Percentiles rank a stretch among this genome's conserved stretches.
phyloP scores from a whole-genome alignment of 2,797 vertebrate genomes.

The Malurus splendens region DNA sequence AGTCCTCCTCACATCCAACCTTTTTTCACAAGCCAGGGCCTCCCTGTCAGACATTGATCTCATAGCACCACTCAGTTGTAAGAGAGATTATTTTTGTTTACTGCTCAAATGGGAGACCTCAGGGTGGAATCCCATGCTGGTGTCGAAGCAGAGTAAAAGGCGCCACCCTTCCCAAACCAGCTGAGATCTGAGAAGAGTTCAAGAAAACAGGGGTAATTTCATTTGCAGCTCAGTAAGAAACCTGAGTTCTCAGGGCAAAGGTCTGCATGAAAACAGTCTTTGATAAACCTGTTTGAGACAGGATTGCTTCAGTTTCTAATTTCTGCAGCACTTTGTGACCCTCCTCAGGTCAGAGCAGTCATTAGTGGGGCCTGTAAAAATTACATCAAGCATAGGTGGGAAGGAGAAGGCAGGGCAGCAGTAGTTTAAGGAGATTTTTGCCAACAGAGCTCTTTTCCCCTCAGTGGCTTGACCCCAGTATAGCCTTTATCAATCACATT shows the following conservation, averaged over 20 bases:
- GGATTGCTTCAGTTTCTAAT: background rate
- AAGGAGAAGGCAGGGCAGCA: background rate
- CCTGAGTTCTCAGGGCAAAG: background rate
- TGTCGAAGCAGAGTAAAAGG: background rate
- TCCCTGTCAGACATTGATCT: background rate
- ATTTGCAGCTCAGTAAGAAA: background rate
- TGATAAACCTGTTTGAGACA: background rate
- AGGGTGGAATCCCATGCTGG: background rate
- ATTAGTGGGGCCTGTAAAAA: background rate
- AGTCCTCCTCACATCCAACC: background rate
- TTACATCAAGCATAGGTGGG: background rate
- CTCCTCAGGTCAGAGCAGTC: background rate
- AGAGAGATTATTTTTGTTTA: background rate
- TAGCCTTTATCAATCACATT: background rate
- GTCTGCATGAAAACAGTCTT: background rate
- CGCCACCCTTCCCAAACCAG: background rate
- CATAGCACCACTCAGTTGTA: background rate
- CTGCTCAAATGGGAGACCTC: background rate
- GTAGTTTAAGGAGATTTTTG: background rate
- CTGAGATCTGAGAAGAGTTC: background rate
- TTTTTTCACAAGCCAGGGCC: background rate
- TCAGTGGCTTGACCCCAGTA: background rate
- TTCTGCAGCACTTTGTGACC: background rate
- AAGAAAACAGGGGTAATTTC: background rate
- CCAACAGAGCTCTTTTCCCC: background rate